Conservation (phyloP, 2,888 invertebrate genomes). For the Polymixis flavicincta region DNA sequence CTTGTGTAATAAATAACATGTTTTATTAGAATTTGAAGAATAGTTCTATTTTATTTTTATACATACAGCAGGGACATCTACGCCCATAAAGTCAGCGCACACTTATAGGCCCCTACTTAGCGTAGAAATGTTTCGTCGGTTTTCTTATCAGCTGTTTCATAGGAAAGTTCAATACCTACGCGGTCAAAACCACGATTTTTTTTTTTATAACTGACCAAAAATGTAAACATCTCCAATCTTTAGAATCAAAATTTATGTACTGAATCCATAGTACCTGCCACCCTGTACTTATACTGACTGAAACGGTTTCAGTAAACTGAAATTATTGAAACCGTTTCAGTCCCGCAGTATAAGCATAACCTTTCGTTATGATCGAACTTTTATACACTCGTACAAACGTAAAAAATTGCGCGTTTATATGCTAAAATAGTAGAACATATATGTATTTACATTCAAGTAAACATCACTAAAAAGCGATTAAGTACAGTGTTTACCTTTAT, state of each 20-base stretch:
- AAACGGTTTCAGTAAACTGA: too few species aligned
- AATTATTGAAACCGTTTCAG: not conserved
- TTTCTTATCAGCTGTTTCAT: too few species aligned
- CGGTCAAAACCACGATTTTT: too few species aligned
- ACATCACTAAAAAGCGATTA: conserved; percentile 10
- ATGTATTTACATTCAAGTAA: conserved; percentile 11
- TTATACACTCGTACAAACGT: conserved; percentile 15
- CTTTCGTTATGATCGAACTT: conserved; percentile 10
- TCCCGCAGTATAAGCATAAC: not conserved
- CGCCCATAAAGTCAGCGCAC: not conserved
- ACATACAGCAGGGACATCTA: not conserved
- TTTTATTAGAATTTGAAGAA: not conserved
- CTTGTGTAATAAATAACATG: not conserved
- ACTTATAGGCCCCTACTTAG: too few species aligned
- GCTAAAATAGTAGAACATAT: conserved; percentile 25
- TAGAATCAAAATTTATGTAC: too few species aligned
- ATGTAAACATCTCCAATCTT: too few species aligned
- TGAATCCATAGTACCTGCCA: not conserved
- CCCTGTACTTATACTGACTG: not conserved
- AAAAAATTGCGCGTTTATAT: conserved; percentile 31
- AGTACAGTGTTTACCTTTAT: not conserved
- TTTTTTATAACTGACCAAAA: too few species aligned
- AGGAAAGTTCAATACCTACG: too few species aligned
- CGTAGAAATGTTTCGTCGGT: too few species aligned
- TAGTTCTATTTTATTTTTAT: not conserved